A percentile compares a stretch with the other conserved stretches of the same genome.
Conservation (phyloP, 2,797 vertebrate genomes). For the Acestrorhynchus altus region DNA sequence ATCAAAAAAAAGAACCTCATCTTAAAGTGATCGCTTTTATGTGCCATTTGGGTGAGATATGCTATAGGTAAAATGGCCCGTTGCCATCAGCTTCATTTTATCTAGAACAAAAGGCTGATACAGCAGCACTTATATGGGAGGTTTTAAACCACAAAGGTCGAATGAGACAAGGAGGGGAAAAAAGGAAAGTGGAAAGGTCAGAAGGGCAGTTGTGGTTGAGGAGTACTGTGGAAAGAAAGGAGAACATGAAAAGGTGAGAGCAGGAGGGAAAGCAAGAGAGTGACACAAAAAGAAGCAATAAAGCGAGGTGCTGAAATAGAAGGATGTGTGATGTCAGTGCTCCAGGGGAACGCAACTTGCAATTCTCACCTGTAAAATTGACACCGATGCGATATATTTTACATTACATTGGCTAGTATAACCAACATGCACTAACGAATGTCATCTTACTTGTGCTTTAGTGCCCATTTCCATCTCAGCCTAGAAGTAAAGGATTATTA, state of each 20-base stretch:
- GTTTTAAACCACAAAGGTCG: constrained; percentile 22
- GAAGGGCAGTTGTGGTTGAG: neutral
- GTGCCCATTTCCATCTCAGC: constrained; percentile 46
- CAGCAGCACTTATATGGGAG: constrained; percentile 5
- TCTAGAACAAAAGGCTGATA: constrained; percentile 20
- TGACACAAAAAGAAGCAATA: neutral
- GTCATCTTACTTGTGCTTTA: constrained; percentile 25
- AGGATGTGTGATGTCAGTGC: neutral
- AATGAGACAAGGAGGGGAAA: neutral
- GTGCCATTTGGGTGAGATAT: constrained; percentile 20
- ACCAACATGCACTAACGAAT: constrained; percentile 36
- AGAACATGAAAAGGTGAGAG: neutral
- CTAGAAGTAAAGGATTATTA: constrained; percentile 61
- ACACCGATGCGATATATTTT: neutral
- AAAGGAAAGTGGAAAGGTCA: constrained; percentile 7
- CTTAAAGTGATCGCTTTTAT: constrained; percentile 13
- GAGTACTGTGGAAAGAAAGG: neutral
- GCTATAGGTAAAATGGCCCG: constrained; percentile 1
- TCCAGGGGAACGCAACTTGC: neutral
- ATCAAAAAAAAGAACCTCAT: neutral
- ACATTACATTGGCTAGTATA: neutral
- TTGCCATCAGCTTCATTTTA: constrained; percentile 10
- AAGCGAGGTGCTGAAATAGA: neutral
- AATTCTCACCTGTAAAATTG: neutral
- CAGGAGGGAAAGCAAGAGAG: neutral